Base-by-base conservation (phyloP, 1,140 invertebrate genomes). In the Helicoverpa armigera region DNA sequence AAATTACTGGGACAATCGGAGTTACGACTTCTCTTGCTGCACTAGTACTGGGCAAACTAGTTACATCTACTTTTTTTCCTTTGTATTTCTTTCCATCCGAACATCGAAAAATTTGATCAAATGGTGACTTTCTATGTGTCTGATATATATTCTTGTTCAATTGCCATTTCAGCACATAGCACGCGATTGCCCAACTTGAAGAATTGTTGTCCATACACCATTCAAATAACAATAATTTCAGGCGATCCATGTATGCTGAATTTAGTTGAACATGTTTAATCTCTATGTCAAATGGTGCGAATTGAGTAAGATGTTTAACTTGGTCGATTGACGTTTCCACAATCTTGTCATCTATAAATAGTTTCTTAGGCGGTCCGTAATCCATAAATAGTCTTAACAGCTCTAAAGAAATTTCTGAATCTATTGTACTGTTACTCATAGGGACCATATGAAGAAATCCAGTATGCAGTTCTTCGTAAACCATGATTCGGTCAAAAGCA, bases 321-420 rank as follows among this genome's bases (percentile, higher is more conserved):
- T 51, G 23, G 31, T 54, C 16, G 9, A 72, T 11, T 13, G 69
- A 50, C 3, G 18, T 14, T 13, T 65, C 16, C 51, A 70, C 54
- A 65, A 73, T 48, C 16, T 43, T 60, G 54, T 56, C n/a, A 53
- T 14, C 54, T 72, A 72, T 29, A 23, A 18, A 9, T 29, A 72
- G 2, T 29, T 72, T 2, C n/a, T 51, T 53, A 53, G 69, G 69
- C n/a, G 69, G 50, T 5, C 69, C 69, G 29, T 54, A 72, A 31
- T 72, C 69, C 69, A 53, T 72, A 11, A 72, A 72, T 18, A 72
- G 23, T 72, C 16, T 51, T n/a, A 72, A 54, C 23, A 72, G 23
- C 10, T 72, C 69, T 4, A 54, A 13, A 72, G 23, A 53, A 31
- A 53, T 72, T 51, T 53, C 48, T 1, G 12, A n/a, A 3, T 14